These are phyloP conservation scores for Prinia subflava DNA, from an alignment of 2,113 vertebrate genomes.

Conservation along the genomic window DNA sequence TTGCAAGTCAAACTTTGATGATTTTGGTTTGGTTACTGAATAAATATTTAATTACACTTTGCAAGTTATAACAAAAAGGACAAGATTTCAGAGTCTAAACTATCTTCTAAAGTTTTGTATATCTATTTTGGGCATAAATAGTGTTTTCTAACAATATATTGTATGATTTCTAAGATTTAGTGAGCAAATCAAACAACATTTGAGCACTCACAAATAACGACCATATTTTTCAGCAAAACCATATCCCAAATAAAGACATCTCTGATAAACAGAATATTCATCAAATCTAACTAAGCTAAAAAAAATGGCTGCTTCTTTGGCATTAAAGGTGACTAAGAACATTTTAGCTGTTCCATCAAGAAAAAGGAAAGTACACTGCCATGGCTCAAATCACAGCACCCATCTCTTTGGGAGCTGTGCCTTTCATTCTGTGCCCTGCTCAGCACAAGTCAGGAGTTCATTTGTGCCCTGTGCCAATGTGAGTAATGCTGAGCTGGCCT, in stretches of 20 bases:
- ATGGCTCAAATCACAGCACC: not conserved
- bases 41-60: conserved; percentile 11
- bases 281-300: not conserved
- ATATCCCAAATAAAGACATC: not conserved
- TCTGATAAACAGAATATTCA: not conserved
- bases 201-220: not conserved
- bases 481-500: not conserved
- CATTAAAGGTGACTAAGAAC: not conserved
- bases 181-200: not conserved
- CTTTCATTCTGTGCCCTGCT: not conserved
- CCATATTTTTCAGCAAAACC: not conserved
- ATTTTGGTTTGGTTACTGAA: not conserved
- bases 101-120: not conserved
- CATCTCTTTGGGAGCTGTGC: not conserved
- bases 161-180: not conserved
- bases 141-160: not conserved
- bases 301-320: not conserved
- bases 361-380: not conserved
- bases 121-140: not conserved
- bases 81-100: not conserved
- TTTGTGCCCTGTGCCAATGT: not conserved
- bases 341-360: not conserved
- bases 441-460: not conserved
- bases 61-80: not conserved
- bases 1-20: not conserved